A percentile compares a stretch with the other conserved stretches of the same genome.
Conservation (phyloP, 2,113 vertebrate species). For the Epinephelus cyanopodus region DNA sequence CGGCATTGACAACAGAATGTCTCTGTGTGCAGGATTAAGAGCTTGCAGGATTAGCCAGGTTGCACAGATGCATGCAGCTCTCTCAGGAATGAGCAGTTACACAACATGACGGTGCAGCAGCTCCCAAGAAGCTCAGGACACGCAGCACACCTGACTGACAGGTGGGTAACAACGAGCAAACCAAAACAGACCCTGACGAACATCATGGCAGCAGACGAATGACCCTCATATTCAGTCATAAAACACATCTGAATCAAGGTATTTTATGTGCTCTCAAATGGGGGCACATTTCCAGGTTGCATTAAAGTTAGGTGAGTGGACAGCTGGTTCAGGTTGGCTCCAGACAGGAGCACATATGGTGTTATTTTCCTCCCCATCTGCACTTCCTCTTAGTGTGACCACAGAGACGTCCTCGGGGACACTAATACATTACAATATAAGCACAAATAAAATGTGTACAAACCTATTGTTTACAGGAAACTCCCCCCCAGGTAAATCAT, state of each 20-base stretch:
- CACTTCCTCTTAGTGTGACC: background rate
- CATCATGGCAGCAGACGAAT: conserved; percentile 5
- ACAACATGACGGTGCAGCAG: conserved; percentile 56
- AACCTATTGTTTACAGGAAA: background rate
- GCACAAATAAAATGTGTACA: background rate
- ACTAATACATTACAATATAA: background rate
- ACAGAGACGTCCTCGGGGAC: background rate
- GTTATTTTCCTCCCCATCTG: conserved; percentile 51
- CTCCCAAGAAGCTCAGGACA: conserved; percentile 33
- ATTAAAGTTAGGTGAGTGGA: conserved; percentile 22
- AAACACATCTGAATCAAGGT: background rate
- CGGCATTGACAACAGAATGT: conserved; percentile 31
- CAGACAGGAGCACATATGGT: conserved; percentile 60
- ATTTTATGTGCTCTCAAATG: background rate
- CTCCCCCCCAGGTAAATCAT: background rate
- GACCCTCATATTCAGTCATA: background rate
- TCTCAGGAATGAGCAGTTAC: conserved; percentile 60
- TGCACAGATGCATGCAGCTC: conserved; percentile 38
- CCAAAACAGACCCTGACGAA: background rate
- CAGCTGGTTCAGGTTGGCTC: conserved; percentile 43
- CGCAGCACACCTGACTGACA: conserved; percentile 54
- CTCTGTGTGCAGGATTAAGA: conserved; percentile 72
- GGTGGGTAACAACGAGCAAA: conserved; percentile 9
- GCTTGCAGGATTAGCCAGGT: conserved; percentile 75
- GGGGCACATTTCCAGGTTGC: conserved; percentile 9